A percentile compares a stretch with the other conserved stretches of the same genome.
Conservation (phyloP, 2,888 invertebrate genomes). For the Eremobia ochroleuca region DNA sequence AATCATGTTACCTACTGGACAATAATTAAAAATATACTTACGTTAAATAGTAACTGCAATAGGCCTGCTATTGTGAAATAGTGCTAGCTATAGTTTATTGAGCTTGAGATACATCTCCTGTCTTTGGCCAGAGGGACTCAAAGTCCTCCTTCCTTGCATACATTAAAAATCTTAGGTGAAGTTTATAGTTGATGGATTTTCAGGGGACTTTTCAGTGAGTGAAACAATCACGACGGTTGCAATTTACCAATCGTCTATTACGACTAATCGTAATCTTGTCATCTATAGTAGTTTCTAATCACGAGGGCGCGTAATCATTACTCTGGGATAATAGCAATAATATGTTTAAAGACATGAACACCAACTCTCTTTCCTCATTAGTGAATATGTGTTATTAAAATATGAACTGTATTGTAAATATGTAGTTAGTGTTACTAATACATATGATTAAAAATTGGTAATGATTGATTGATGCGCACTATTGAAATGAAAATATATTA, state of each 20-base stretch:
- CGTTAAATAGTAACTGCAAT: slow-evolving; percentile 36
- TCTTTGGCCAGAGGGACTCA: background rate
- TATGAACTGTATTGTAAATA: background rate
- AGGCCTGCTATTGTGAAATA: slow-evolving; percentile 50
- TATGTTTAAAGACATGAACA: background rate
- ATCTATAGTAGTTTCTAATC: background rate
- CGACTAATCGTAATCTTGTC: background rate
- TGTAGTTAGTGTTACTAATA: background rate
- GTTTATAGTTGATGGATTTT: background rate
- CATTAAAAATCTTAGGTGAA: background rate
- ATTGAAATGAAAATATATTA: background rate
- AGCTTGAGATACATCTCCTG: slow-evolving; percentile 10
- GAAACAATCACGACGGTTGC: background rate
- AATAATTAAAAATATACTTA: slow-evolving; percentile 19
- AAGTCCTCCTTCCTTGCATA: too few species aligned
- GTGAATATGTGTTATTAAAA: background rate
- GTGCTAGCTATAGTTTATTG: slow-evolving; percentile 37
- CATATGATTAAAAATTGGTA: background rate
- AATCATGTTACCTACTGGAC: slow-evolving; percentile 34
- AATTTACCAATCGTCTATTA: background rate
- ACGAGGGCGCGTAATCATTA: background rate
- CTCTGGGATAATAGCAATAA: background rate
- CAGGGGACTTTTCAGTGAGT: background rate
- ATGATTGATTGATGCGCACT: background rate
- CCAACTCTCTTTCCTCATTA: background rate